phyloP scores from a whole-genome alignment of 1,140 invertebrate species.

The Monochamus saltuarius region DNA sequence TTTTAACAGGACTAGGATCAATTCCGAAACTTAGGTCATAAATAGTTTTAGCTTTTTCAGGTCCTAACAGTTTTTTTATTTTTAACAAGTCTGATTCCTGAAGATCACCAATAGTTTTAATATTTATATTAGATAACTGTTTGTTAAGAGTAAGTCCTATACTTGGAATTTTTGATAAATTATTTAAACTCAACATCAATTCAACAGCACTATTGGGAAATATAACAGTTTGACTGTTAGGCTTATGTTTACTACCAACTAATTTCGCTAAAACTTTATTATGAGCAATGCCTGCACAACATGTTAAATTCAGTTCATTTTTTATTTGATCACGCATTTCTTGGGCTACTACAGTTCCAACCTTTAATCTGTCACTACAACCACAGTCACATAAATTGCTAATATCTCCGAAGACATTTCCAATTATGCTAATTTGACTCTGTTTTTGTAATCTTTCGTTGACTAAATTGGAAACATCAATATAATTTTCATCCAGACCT shows the following conservation, averaged over 20 bases:
- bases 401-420: constrained; percentile 59
- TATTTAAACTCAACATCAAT: constrained; percentile 64
- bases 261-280: constrained; percentile 84
- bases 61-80: constrained; percentile 62
- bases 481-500: constrained; percentile 78
- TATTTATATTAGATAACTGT: constrained; percentile 62
- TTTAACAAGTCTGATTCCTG: constrained; percentile 62
- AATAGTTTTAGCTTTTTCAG: constrained; percentile 66
- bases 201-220: constrained; percentile 65
- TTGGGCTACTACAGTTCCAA: constrained; percentile 68
- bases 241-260: constrained; percentile 70
- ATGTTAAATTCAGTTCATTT: constrained; percentile 69
- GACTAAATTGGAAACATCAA: constrained; percentile 72
- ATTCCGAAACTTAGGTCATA: constrained; percentile 69
- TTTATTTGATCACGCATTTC: constrained; percentile 69
- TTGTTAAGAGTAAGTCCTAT: constrained; percentile 69
- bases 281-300: constrained; percentile 78
- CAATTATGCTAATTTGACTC: constrained; percentile 50
- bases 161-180: constrained; percentile 67
- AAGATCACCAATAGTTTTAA: constrained; percentile 65
- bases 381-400: constrained; percentile 67
- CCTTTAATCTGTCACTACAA: constrained; percentile 64
- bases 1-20: constrained; percentile 68
- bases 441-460: constrained; percentile 54
- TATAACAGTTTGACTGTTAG: constrained; percentile 78